Evolutionary conservation across 1,140 invertebrate species (phyloP).

Genomic region (Rhynchophorus ferrugineus): DNA sequence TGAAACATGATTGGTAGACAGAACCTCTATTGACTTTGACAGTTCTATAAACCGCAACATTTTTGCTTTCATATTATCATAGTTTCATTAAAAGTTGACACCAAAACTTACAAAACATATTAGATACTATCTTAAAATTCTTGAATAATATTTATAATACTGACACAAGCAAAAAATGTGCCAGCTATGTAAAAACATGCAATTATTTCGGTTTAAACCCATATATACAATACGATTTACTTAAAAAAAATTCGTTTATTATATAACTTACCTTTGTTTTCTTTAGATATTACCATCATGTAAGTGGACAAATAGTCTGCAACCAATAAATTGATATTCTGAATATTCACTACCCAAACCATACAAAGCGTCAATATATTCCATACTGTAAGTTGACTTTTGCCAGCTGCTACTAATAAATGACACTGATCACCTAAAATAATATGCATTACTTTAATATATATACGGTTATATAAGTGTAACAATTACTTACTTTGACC

Average conservation of each 20-base stretch:
- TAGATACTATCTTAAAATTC: not conserved
- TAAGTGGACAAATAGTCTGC: slow-evolving; percentile 55
- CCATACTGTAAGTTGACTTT: slow-evolving; percentile 57
- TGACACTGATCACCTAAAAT: slow-evolving; percentile 47
- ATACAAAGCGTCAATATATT: slow-evolving; percentile 60
- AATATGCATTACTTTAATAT: not conserved
- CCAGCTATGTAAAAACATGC: too few relatives aligned
- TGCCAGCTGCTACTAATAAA: slow-evolving; percentile 52
- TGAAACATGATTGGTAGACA: too few relatives aligned
- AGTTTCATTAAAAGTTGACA: too few relatives aligned
- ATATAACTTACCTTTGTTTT: slow-evolving; percentile 49
- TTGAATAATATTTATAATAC: too few relatives aligned
- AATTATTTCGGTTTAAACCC: too few relatives aligned
- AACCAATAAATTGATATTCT: slow-evolving; percentile 46
- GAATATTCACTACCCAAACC: slow-evolving; percentile 48
- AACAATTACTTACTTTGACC: slow-evolving; percentile 44
- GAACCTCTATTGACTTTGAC: too few relatives aligned
- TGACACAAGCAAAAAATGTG: too few relatives aligned
- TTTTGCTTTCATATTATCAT: too few relatives aligned
- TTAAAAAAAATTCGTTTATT: too few relatives aligned
- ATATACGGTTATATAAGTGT: not conserved
- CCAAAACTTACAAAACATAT: not conserved
- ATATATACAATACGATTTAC: too few relatives aligned
- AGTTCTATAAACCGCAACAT: too few relatives aligned
- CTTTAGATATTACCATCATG: slow-evolving; percentile 57